Base-by-base conservation (phyloP, 2,888 invertebrate species). In the Pachydiplax longipennis region DNA sequence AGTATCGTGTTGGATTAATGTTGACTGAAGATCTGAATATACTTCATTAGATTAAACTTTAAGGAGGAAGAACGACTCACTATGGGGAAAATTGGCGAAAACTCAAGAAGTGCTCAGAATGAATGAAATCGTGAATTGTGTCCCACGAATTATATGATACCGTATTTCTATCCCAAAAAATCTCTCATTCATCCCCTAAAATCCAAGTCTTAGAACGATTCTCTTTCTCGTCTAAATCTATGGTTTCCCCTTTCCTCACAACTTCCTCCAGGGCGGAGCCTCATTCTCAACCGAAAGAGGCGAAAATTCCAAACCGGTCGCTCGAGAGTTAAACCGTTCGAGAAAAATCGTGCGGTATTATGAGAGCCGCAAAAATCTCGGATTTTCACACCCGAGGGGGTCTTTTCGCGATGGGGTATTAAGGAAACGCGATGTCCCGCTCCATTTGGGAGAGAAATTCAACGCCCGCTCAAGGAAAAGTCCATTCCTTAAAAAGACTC, bases 281-380 rank as follows among this genome's bases (percentile, higher is more conserved):
- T 31, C 5, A 37, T 37, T 37, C 37, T 37, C 22, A 65, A n/a
- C 6, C 22, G 25, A 65, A 65, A 65, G 58, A 35, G 83, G 58
- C 31, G 65, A 65, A 87, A 83, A 61, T 37, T 87, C 61, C 18
- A 35, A 12, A 15, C 58, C 53, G 31, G 31, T 53, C 83, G 53
- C 58, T 87, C 87, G 65, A 40, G 40, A n/a, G 61, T 87, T 87
- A 61, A 87, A 65, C 87, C 58, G 87, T 58, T 31, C 61, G 61
- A 58, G 8, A 61, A 87, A 58, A 87, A 73, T 31, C 4, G 12
- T 31, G 73, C 53, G 31, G 73, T 73, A 13, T 73, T 31, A 31
- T 31, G 8, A 1, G 73, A 73, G 31, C 73, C 73, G 73, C 73
- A 31, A 73, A 31, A 73, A 31, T 53, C 25, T 6, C 73, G 31